Conservation (phyloP, 2,888 invertebrate genomes). For the Zygothrica quintamaculata region DNA sequence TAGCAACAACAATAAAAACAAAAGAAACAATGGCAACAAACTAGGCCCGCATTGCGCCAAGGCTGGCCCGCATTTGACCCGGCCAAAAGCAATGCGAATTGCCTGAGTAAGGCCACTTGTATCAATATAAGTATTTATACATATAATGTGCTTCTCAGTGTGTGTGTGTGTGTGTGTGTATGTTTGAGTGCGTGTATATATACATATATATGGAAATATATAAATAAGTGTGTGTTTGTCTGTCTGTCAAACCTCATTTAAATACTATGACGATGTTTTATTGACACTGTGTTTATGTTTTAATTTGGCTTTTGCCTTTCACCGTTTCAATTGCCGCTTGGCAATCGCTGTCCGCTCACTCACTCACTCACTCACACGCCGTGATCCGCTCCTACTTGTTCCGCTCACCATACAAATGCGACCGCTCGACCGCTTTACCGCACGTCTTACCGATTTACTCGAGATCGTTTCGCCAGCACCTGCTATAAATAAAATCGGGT, state of each 20-base stretch:
- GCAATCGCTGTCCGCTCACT: slow-evolving; percentile 4
- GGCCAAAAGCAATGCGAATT: slow-evolving; percentile 49
- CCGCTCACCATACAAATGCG: neutral
- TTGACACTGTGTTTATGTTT: slow-evolving; percentile 78
- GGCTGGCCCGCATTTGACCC: slow-evolving; percentile 66
- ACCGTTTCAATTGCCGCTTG: no score
- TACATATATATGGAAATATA: slow-evolving; percentile 11
- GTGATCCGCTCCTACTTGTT: neutral
- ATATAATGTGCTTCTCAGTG: neutral
- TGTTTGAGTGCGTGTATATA: slow-evolving; percentile 8
- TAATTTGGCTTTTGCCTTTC: slow-evolving; percentile 79
- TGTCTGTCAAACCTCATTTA: slow-evolving; percentile 79
- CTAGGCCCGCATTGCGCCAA: slow-evolving; percentile 62
- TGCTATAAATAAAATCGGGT: slow-evolving; percentile 66
- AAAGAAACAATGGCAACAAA: slow-evolving; percentile 2
- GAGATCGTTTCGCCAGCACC: slow-evolving; percentile 36
- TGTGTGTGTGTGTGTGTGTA: slow-evolving; percentile 13
- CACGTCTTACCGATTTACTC: slow-evolving; percentile 25
- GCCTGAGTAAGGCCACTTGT: slow-evolving; percentile 63
- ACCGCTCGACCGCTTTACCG: slow-evolving; percentile 2
- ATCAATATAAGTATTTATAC: slow-evolving; percentile 58
- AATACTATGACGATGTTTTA: slow-evolving; percentile 81
- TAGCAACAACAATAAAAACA: slow-evolving; percentile 1
- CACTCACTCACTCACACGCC: no score
- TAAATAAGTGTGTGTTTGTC: slow-evolving; percentile 12